Percentiles rank a stretch among this genome's conserved stretches.
Evolutionary conservation across 2,797 vertebrate species (phyloP).

Genomic region (Atherinosoma microstoma): DNA sequence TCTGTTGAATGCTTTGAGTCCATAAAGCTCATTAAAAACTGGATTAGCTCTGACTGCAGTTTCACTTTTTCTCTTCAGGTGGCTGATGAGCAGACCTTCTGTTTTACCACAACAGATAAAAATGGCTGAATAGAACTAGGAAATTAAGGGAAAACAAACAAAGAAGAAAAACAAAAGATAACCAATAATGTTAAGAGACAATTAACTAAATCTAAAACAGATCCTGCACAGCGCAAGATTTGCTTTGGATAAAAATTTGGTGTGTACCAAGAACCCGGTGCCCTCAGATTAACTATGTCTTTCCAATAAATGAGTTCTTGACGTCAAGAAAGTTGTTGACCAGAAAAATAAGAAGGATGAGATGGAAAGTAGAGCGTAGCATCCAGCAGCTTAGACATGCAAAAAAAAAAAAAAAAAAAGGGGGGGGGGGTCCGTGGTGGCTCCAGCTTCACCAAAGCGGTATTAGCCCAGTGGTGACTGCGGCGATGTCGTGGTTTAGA

Average conservation of each 20-base stretch:
- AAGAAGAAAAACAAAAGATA: background rate
- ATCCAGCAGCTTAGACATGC: conserved; percentile 22
- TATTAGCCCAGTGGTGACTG: conserved; percentile 54
- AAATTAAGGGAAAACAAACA: background rate
- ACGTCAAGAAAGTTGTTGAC: conserved; percentile 48
- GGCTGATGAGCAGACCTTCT: conserved; percentile 1
- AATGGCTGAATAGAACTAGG: background rate
- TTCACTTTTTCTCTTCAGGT: conserved; percentile 2
- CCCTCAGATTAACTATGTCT: conserved; percentile 34
- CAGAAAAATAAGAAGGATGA: conserved; percentile 33
- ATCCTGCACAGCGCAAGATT: conserved; percentile 10
- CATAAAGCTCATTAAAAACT: conserved; percentile 6
- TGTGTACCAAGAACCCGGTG: conserved; percentile 25
- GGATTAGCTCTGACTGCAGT: conserved; percentile 2
- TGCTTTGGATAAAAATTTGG: conserved; percentile 23
- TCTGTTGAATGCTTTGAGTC: conserved; percentile 31
- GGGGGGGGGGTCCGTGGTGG: conserved; percentile 53
- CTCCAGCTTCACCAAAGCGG: conserved; percentile 40
- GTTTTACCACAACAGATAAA: background rate
- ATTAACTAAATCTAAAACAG: conserved; percentile 19
- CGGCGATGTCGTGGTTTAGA: conserved; percentile 66
- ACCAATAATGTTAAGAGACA: conserved; percentile 10
- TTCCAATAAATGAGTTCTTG: conserved; percentile 51
- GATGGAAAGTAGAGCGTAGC: conserved; percentile 29
- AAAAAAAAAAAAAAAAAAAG: conserved; percentile 35